phyloP scores from a whole-genome alignment of 2,888 invertebrate genomes.

The Protodeltote pygarga region DNA sequence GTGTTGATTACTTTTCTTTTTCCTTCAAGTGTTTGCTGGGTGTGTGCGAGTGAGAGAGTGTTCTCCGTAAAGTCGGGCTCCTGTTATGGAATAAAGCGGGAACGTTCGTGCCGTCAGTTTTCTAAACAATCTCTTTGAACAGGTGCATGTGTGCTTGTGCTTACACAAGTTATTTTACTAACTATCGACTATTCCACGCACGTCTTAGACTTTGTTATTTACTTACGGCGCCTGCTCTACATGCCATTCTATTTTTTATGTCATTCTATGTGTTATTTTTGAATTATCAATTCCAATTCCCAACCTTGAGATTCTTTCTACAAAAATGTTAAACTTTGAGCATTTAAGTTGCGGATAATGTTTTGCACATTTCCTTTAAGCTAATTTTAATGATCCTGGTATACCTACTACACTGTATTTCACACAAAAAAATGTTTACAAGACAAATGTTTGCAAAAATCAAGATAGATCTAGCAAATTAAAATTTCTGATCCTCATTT shows the following conservation, averaged over 20 bases:
- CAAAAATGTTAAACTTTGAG: too few species aligned
- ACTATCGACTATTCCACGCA: conserved; percentile 64
- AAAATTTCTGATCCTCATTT: too few species aligned
- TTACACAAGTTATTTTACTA: conserved; percentile 73
- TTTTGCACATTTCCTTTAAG: too few species aligned
- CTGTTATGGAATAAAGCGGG: conserved; percentile 49
- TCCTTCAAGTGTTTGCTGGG: not conserved
- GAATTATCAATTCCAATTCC: too few species aligned
- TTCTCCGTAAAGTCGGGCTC: conserved; percentile 19
- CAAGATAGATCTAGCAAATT: too few species aligned
- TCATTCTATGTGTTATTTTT: too few species aligned
- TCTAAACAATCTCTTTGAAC: conserved; percentile 77
- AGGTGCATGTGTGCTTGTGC: conserved; percentile 79
- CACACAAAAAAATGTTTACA: too few species aligned
- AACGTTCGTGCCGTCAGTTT: conserved; percentile 51
- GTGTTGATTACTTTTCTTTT: conserved; percentile 19
- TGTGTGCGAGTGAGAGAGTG: conserved; percentile 24
- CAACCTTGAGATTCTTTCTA: too few species aligned
- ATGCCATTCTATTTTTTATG: conserved; percentile 19
- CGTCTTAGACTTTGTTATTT: conserved; percentile 56
- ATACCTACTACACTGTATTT: too few species aligned
- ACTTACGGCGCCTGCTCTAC: conserved; percentile 35
- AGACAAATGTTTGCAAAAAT: too few species aligned
- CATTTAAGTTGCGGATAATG: too few species aligned
- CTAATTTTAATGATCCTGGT: too few species aligned